phyloP scores from a whole-genome alignment of 2,888 invertebrate genomes.

The Agrochola macilenta region DNA sequence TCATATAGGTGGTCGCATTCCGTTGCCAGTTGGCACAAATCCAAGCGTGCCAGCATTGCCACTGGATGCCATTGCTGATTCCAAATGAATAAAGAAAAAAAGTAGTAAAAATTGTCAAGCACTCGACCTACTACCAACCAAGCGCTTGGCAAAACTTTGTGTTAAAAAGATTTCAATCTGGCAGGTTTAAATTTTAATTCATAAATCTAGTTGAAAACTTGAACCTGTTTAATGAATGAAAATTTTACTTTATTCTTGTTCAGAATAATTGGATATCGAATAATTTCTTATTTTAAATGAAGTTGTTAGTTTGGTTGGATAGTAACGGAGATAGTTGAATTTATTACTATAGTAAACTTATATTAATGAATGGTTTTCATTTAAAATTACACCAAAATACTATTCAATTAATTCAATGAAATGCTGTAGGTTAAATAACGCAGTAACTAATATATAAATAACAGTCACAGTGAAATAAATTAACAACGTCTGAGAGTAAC shows the following conservation, averaged over 20 bases:
- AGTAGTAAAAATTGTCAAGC: constrained; percentile 37
- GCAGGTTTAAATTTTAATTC: constrained; percentile 47
- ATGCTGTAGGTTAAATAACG: not conserved
- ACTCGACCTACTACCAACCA: constrained; percentile 5
- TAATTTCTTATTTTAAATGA: constrained; percentile 16
- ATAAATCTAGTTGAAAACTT: constrained; percentile 43
- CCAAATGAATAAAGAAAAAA: constrained; percentile 57
- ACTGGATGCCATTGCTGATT: constrained; percentile 58
- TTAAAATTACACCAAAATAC: not conserved
- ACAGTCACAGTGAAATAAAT: too few species aligned
- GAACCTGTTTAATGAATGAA: constrained; percentile 48
- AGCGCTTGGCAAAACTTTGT: constrained; percentile 31
- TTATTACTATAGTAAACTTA: not conserved
- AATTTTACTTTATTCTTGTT: constrained; percentile 44
- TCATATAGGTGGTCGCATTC: constrained; percentile 58
- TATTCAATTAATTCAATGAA: not conserved
- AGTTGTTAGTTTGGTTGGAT: constrained; percentile 6
- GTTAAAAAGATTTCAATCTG: constrained; percentile 49
- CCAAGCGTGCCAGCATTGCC: constrained; percentile 54
- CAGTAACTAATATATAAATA: too few species aligned
- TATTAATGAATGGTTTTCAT: not conserved
- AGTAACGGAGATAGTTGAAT: constrained; percentile 15
- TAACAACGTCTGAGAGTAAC: too few species aligned
- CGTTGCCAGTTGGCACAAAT: constrained; percentile 65
- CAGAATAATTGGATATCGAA: constrained; percentile 41